phyloP scores from a whole-genome alignment of 2,797 vertebrate species.

The Smutsia temminckii region DNA sequence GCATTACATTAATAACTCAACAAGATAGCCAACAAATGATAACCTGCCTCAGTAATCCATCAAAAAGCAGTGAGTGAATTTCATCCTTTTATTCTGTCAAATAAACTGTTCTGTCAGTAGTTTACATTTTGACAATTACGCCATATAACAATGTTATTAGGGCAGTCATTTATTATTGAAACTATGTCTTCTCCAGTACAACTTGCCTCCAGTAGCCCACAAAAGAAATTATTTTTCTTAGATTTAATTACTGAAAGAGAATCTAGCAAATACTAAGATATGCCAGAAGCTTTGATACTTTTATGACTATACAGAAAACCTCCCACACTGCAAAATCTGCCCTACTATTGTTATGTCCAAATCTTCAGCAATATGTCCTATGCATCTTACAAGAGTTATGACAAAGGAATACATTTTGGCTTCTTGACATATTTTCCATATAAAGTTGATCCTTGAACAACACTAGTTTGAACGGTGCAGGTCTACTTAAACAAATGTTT shows the following conservation, averaged over 20 bases:
- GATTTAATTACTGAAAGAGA: constrained; percentile 15
- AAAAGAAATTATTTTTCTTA: constrained; percentile 1
- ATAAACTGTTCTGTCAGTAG: neutral
- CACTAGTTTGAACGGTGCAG: too few species aligned
- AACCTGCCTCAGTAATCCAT: neutral
- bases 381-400: neutral
- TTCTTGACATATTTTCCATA: constrained; percentile 42
- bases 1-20: neutral
- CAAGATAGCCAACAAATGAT: neutral
- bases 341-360: neutral
- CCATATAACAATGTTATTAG: neutral
- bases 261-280: constrained; percentile 31
- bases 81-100: neutral
- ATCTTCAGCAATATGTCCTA: constrained; percentile 43
- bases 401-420: constrained; percentile 8
- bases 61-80: neutral
- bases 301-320: constrained; percentile 22
- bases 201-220: neutral
- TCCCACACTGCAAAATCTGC: neutral
- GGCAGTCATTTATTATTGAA: constrained; percentile 38
- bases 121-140: neutral
- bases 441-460: too few species aligned
- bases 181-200: neutral
- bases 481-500: too few species aligned
- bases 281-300: neutral